Base-by-base conservation (phyloP, 2,113 vertebrate genomes). In the Lepidothrix coronata region DNA sequence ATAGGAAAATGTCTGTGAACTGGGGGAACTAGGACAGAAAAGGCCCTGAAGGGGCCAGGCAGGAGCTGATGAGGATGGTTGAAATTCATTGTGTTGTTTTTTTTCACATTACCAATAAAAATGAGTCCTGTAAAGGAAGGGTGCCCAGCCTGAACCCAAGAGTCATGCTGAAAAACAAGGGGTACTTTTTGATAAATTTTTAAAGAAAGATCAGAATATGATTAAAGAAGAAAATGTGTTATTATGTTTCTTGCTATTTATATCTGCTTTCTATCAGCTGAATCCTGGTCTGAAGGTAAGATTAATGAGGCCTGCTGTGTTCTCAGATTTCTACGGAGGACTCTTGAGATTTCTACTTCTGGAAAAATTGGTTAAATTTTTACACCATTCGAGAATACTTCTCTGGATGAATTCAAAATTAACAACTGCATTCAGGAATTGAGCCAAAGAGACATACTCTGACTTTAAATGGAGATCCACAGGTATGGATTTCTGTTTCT, bases 21-120 rank as follows among this genome's bases (percentile, higher is more conserved):
- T 77, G 52, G 62, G 76, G n/a, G 80, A 97, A 95, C 20, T 95
- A 30, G 94, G 86, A 93, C 95, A 95, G 48, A 92, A 89, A 93
- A 95, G 35, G 80, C 94, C 93, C 91, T 78, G 83, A 71, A 92
- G 93, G 89, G 35, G 33, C 55, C 3, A 0, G 24, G 46, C 8
- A 46, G 89, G 67, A 86, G 39, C 67, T 94, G 80, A 73, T 92
- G 85, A 80, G 28, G 31, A 22, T 57, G 24, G 43, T 12, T 84
- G 80, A 87, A 68, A 74, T 84, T 63, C 41, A 24, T 81, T 84
- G 22, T 30, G 33, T 28, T 85, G 35, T 33, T 0, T 41, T 74
- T 85, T 71, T 89, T 57, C 49, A 52, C 9, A 14, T 66, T 90
- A 21, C 55, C 6, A 35, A 12, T 71, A 55, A 75, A 89, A 91